These are phyloP conservation scores for Nematopogon swammerdamellus DNA, from an alignment of 2,888 invertebrate species.

Conservation along the genomic window DNA sequence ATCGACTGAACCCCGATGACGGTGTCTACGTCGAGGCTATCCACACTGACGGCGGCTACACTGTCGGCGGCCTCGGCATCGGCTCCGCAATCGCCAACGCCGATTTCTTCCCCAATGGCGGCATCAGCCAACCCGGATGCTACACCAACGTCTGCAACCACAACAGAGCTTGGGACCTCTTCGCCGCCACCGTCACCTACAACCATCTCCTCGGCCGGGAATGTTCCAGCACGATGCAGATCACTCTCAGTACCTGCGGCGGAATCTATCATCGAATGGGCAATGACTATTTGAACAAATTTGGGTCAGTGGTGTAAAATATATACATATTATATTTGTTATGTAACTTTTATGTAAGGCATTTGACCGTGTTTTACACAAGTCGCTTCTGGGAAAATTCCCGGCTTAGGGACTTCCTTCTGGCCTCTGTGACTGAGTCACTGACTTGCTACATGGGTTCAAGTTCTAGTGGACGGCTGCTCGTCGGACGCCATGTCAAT, in stretches of 20 bases:
- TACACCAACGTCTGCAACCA: conserved; percentile 23
- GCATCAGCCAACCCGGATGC: conserved; percentile 29
- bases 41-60: conserved; percentile 17
- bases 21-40: conserved; percentile 21
- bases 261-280: conserved; percentile 18
- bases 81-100: conserved; percentile 6
- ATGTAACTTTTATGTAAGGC: too few species aligned
- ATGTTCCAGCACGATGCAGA: conserved; percentile 1
- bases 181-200: conserved; percentile 9
- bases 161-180: conserved; percentile 7
- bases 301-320: conserved; percentile 27
- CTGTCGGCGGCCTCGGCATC: conserved; percentile 12
- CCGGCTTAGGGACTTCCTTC: too few species aligned
- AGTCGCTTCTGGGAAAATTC: too few species aligned
- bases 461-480: too few species aligned
- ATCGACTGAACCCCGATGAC: conserved; percentile 7
- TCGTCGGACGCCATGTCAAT: too few species aligned
- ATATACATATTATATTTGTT: too few species aligned
- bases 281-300: conserved; percentile 22
- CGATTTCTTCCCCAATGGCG: conserved; percentile 20
- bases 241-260: conserved; percentile 1
- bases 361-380: too few species aligned
- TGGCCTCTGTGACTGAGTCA: too few species aligned
- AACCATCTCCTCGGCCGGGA: conserved; percentile 16
- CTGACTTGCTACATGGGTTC: too few species aligned